Conservation (phyloP, 2,888 invertebrate genomes). For the Ormyrus rosae region DNA sequence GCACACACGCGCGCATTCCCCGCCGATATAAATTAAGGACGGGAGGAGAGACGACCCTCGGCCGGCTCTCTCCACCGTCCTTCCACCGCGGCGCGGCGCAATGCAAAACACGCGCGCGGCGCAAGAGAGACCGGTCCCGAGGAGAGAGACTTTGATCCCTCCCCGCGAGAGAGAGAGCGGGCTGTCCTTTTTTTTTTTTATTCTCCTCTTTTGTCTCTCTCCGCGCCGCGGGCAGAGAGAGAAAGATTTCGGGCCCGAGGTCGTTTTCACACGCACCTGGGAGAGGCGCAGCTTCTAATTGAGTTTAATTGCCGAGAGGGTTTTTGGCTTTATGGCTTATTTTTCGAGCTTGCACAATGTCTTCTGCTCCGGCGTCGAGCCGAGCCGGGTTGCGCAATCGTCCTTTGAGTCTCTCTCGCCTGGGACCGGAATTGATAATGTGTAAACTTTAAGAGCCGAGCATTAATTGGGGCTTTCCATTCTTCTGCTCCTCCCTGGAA, state of each 20-base stretch:
- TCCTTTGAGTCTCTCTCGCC: too few species aligned
- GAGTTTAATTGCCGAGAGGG: constrained; percentile 14
- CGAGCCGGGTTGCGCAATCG: not conserved
- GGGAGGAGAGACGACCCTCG: not conserved
- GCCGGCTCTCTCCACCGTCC: not conserved
- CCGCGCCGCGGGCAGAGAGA: not conserved
- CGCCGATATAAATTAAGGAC: constrained; percentile 38
- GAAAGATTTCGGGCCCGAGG: not conserved
- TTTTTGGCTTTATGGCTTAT: constrained; percentile 20
- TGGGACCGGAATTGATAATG: too few species aligned
- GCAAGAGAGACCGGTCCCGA: constrained; percentile 30
- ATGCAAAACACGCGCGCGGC: not conserved
- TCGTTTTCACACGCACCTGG: constrained; percentile 10
- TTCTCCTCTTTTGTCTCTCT: not conserved
- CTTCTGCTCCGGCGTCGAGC: not conserved
- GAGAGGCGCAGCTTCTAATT: constrained; percentile 16
- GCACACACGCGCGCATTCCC: not conserved
- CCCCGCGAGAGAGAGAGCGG: not conserved
- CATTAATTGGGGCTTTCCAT: too few species aligned
- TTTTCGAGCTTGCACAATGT: not conserved
- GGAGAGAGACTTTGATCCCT: constrained; percentile 14
- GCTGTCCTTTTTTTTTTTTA: not conserved
- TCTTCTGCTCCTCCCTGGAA: too few species aligned
- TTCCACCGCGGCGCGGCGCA: not conserved
- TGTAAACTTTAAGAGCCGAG: too few species aligned